Evolutionary conservation across 35 echinoderm and acorn worm species (phyloP).

Genomic region (Heliocidaris tuberculata): DNA sequence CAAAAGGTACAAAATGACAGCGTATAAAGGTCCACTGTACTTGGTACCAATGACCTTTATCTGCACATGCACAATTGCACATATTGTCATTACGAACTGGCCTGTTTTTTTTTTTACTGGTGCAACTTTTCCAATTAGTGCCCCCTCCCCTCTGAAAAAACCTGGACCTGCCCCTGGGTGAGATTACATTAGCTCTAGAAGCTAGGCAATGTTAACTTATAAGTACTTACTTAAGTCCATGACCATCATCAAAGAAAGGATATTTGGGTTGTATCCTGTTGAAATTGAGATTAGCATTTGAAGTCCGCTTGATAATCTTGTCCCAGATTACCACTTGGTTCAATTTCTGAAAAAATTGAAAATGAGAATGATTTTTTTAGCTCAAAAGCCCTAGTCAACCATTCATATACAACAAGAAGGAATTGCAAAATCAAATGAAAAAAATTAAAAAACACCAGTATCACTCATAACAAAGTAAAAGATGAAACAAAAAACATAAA

Average conservation of each 20-base stretch:
- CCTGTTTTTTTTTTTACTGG: no score
- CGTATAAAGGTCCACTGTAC: no score
- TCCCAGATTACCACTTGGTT: conserved; percentile 99
- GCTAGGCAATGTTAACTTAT: neutral
- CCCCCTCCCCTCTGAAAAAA: no score
- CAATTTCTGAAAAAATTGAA: conserved; percentile 61
- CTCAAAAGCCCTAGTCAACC: no score
- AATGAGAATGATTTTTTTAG: conserved; percentile 15
- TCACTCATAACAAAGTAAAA: neutral
- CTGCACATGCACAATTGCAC: no score
- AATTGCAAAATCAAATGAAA: neutral
- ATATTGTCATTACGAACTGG: no score
- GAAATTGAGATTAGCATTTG: conserved; percentile 80
- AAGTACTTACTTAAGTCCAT: conserved; percentile 82
- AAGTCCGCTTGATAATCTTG: conserved; percentile 86
- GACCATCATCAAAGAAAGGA: conserved; percentile 95
- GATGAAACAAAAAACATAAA: neutral
- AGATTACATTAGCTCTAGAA: no score
- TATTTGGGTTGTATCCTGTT: conserved; percentile 87
- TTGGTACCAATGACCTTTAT: no score
- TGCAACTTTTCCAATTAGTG: no score
- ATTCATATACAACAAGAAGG: neutral
- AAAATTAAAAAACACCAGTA: neutral
- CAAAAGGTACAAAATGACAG: no score
- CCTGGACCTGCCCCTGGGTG: no score